These are phyloP conservation scores for Anoncus sp. DNA, from an alignment of 2,888 invertebrate genomes.

Conservation along the genomic window DNA sequence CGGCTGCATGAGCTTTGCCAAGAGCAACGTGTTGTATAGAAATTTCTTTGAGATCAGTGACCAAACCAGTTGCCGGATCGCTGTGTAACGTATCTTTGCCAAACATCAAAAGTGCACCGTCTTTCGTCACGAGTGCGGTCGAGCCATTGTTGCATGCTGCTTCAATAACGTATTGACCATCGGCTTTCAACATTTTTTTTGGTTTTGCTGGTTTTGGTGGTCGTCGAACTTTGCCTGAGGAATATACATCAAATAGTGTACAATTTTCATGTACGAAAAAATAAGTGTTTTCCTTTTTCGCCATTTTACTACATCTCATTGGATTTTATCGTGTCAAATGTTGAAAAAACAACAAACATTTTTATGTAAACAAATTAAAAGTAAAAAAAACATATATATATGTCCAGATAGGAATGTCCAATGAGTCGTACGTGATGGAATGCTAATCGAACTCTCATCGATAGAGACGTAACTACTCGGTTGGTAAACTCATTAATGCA, in stretches of 20 bases:
- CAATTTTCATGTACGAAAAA: background rate
- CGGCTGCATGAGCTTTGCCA: slow-evolving; percentile 98
- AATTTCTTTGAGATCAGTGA: slow-evolving; percentile 90
- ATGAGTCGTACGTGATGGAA: too few relatives aligned
- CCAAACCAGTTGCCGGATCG: slow-evolving; percentile 88
- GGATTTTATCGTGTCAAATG: too few relatives aligned
- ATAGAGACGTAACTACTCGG: too few relatives aligned
- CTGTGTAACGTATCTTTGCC: slow-evolving; percentile 96
- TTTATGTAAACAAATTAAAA: too few relatives aligned
- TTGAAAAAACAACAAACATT: too few relatives aligned
- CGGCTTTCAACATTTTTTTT: slow-evolving; percentile 95
- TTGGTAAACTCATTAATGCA: too few relatives aligned
- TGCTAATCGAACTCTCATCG: too few relatives aligned
- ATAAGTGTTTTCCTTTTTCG: too few relatives aligned
- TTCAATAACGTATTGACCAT: slow-evolving; percentile 91
- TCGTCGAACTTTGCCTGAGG: slow-evolving; percentile 86
- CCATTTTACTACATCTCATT: too few relatives aligned
- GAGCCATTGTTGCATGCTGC: slow-evolving; percentile 98
- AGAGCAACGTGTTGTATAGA: slow-evolving; percentile 88
- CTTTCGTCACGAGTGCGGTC: slow-evolving; percentile 95
- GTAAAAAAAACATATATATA: background rate
- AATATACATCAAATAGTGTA: background rate
- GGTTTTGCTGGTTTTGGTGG: slow-evolving; percentile 96
- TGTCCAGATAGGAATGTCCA: too few relatives aligned
- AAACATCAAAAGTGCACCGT: slow-evolving; percentile 96